phyloP scores from a whole-genome alignment of 37 sponge, comb jelly and placozoan genomes.

The Halisarca cf. caerulea region DNA sequence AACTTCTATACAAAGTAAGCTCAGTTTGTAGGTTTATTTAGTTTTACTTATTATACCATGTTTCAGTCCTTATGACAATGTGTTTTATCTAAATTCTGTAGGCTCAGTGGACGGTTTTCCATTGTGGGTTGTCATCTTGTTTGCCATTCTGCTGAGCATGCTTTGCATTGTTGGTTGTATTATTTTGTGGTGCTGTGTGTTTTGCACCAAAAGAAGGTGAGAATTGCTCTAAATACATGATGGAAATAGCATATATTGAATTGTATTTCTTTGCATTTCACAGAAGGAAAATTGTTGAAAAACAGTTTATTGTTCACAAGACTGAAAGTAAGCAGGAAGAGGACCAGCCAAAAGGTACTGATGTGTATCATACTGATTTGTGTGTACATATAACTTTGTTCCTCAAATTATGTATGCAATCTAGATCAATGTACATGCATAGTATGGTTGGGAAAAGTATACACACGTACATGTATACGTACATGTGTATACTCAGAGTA shows the following conservation, averaged over 20 bases:
- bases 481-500: too few relatives aligned
- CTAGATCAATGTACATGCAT: neutral
- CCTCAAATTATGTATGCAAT: neutral
- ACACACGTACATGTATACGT: too few relatives aligned
- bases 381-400: neutral
- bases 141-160: neutral
- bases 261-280: too few relatives aligned
- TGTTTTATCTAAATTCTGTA: neutral
- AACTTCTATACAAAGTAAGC: neutral
- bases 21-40: neutral
- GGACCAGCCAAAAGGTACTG: too few relatives aligned
- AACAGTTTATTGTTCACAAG: conserved; percentile 12
- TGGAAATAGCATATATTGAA: too few relatives aligned
- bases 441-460: too few relatives aligned
- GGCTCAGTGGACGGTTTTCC: neutral
- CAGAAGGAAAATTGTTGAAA: conserved; percentile 16
- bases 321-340: neutral
- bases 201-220: neutral
- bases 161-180: neutral
- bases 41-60: neutral
- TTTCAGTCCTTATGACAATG: neutral
- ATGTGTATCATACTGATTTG: too few relatives aligned
- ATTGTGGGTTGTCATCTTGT: neutral
- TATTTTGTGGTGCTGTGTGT: neutral
- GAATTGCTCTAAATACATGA: too few relatives aligned